Percentiles rank a stretch among this genome's conserved stretches.
phyloP scores from a whole-genome alignment of 2,113 vertebrate species.

The Ciconia boyciana region DNA sequence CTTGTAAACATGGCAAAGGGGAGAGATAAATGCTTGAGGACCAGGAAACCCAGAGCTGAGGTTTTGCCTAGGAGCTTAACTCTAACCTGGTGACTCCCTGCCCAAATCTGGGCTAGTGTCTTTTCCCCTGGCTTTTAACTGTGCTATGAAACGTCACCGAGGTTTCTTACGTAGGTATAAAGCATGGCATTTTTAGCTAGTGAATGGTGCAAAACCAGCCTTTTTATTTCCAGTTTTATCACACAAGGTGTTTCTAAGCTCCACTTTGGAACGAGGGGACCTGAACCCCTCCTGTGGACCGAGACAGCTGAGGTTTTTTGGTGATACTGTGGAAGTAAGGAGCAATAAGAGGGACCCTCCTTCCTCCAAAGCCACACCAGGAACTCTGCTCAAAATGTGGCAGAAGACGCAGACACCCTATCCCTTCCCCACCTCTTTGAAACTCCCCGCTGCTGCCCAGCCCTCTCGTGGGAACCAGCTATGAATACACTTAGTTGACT shows the following conservation, averaged over 20 bases:
- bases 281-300: neutral
- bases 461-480: neutral
- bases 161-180: neutral
- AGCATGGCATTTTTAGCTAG: neutral
- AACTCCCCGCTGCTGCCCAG: neutral
- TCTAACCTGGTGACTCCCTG: neutral
- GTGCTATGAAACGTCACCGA: fast-evolving
- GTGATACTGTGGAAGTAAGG: neutral
- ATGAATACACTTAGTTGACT: neutral
- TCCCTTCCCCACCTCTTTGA: neutral
- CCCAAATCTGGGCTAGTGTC: neutral
- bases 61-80: neutral
- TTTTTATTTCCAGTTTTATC: neutral
- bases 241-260: neutral
- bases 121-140: neutral
- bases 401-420: neutral
- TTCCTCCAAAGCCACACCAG: neutral
- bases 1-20: neutral
- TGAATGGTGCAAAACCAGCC: neutral
- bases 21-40: neutral
- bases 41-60: neutral
- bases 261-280: fast-evolving
- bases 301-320: fast-evolving
- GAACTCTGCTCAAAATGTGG: neutral
- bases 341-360: neutral